phyloP scores from a whole-genome alignment of 2,888 invertebrate genomes.

The Notocelia uddmanniana region DNA sequence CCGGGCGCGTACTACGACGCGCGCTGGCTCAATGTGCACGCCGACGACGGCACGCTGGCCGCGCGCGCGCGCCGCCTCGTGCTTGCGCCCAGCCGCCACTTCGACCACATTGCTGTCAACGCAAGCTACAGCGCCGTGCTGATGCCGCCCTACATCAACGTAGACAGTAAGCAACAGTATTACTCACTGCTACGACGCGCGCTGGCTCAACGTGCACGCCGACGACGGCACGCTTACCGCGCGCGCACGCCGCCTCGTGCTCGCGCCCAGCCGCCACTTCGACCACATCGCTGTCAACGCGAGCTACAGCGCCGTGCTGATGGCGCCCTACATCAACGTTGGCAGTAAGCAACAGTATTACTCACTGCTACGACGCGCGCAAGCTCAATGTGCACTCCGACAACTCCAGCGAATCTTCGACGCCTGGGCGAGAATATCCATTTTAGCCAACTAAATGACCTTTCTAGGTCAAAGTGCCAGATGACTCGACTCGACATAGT shows the following conservation, averaged over 20 bases:
- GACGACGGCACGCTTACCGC: slow-evolving; percentile 90
- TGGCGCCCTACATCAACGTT: slow-evolving; percentile 92
- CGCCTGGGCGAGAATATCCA: too few species aligned
- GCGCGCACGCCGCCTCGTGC: slow-evolving; percentile 89
- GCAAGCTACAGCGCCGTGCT: slow-evolving; percentile 94
- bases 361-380: too few species aligned
- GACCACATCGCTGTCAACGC: slow-evolving; percentile 94
- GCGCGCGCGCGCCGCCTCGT: slow-evolving; percentile 90
- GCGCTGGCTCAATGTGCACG: slow-evolving; percentile 92
- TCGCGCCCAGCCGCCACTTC: slow-evolving; percentile 93
- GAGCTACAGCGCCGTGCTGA: slow-evolving; percentile 94
- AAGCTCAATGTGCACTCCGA: too few species aligned
- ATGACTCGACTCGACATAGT: too few species aligned
- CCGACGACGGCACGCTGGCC: slow-evolving; percentile 90
- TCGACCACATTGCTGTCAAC: slow-evolving; percentile 94
- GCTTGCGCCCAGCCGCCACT: slow-evolving; percentile 92
- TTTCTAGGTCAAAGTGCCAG: too few species aligned
- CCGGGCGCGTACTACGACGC: slow-evolving; percentile 91
- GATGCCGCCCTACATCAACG: slow-evolving; percentile 92
- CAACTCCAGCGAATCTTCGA: too few species aligned
- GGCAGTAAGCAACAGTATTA: slow-evolving; percentile 87
- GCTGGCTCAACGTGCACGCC: slow-evolving; percentile 92
- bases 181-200: slow-evolving; percentile 95
- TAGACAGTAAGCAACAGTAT: slow-evolving; percentile 88
- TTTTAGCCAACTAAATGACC: too few species aligned